A percentile compares a stretch with the other conserved stretches of the same genome.
Conservation (phyloP, 2,797 vertebrate species). For the Hozukius guyotensis region DNA sequence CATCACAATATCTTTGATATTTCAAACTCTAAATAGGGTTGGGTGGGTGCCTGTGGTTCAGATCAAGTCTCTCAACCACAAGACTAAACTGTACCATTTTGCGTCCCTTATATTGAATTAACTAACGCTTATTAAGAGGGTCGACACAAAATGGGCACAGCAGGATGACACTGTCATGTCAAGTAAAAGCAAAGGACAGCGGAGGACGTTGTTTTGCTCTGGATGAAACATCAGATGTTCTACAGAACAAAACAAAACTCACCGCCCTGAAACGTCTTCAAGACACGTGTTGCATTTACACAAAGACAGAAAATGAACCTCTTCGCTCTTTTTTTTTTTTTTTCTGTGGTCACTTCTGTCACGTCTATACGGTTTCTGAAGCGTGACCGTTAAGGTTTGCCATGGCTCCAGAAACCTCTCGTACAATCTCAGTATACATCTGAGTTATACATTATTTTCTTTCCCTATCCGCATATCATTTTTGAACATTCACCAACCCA, state of each 20-base stretch:
- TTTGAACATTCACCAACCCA: constrained; percentile 9
- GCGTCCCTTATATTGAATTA: constrained; percentile 51
- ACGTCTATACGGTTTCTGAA: constrained; percentile 4
- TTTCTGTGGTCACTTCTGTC: constrained; percentile 14
- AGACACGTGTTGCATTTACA: constrained; percentile 50
- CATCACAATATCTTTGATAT: constrained; percentile 79
- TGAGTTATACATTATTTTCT: neutral
- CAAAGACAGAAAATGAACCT: constrained; percentile 49
- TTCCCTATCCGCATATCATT: neutral
- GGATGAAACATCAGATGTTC: constrained; percentile 57
- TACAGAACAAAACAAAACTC: constrained; percentile 57
- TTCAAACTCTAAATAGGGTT: constrained; percentile 71
- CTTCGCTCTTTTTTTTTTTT: neutral
- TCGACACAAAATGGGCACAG: constrained; percentile 64
- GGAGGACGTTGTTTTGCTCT: constrained; percentile 48
- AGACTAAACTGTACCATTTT: constrained; percentile 59
- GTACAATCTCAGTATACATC: neutral
- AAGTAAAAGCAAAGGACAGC: constrained; percentile 55
- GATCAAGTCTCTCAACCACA: constrained; percentile 43
- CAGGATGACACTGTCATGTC: constrained; percentile 40
- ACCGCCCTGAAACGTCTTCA: constrained; percentile 29
- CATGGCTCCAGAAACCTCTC: constrained; percentile 7
- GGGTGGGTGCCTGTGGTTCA: constrained; percentile 47
- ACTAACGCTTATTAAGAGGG: constrained; percentile 38
- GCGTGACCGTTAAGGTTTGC: neutral